Base-by-base conservation (phyloP, 1,140 invertebrate genomes). In the Pogonus chalceus region DNA sequence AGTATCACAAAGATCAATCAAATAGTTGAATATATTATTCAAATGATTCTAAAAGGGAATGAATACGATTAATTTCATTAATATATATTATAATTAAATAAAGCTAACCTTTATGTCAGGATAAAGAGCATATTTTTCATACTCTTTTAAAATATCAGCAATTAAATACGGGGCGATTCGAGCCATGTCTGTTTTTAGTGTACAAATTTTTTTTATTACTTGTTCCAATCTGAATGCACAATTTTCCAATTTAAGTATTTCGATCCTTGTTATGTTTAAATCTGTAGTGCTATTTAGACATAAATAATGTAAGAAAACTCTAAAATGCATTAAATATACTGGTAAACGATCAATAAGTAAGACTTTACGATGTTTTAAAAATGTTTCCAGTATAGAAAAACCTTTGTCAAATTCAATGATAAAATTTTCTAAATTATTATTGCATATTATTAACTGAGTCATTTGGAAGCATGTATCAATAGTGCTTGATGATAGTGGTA, bases 141-240 rank as follows among this genome's bases (percentile, higher is more conserved):
- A 68, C 47, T 60, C 52, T 23, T 59, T 49, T 46, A 68, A 59
- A 58, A 67, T 62, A 60, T 68, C 65, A 2, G 63, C 60, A 47
- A 68, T 64, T 46, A 66, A 58, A 60, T 65, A 66, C 39, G 58
- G 53, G 2, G 62, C 55, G 48, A 68, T 65, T 51, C 66, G 59
- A 2, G 58, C 47, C 52, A 69, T 61, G 55, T 68, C 58, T 52
- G 59, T 64, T 48, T 60, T 62, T 50, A 52, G 56, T 26, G 47
- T 23, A 1, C 60, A 58, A 35, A 68, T 51, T 49, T 47, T 65
- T 50, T 58, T 61, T 9, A 63, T 67, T 37, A 69, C 54, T 53
- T 62, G 65, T 49, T 68, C 66, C 18, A 69, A 59, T 46, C 56
- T 46, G 58, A 63, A 62, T 3, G 62, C 62, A 54, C 57, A 63